Evolutionary conservation across 1,140 invertebrate genomes (phyloP).

Genomic region (Drosophila virilis): DNA sequence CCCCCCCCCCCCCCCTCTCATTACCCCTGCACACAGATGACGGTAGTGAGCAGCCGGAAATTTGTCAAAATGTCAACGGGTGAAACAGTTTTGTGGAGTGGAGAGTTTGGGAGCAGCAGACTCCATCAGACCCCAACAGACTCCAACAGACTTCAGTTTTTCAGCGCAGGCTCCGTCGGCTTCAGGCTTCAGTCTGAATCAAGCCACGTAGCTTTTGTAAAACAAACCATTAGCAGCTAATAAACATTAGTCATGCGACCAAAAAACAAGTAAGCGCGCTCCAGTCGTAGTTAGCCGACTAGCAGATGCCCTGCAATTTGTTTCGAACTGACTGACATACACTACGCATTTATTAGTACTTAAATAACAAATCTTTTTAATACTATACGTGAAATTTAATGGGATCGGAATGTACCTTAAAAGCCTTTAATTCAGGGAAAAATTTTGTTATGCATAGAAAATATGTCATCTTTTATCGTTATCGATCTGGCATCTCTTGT

Average conservation of each 20-base stretch:
- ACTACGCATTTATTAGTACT: too few species aligned
- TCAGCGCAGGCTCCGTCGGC: conserved; percentile 12
- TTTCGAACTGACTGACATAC: too few species aligned
- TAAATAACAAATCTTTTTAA: too few species aligned
- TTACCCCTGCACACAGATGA: conserved; percentile 11
- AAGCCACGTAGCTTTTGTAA: conserved; percentile 81
- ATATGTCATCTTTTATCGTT: too few species aligned
- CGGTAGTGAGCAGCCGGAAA: conserved; percentile 73
- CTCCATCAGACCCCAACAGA: conserved; percentile 2
- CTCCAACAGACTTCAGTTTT: conserved; percentile 11
- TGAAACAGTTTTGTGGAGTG: conserved; percentile 75
- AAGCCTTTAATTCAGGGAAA: too few species aligned
- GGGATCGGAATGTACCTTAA: too few species aligned
- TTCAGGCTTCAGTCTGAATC: conserved; percentile 27
- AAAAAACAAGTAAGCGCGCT: conserved; percentile 43
- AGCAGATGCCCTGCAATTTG: conserved; percentile 1
- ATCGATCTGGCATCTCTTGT: too few species aligned
- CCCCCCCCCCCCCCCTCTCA: background rate
- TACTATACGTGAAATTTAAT: too few species aligned
- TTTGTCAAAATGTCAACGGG: conserved; percentile 84
- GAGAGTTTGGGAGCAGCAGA: conserved; percentile 28
- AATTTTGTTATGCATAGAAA: too few species aligned
- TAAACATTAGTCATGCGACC: conserved; percentile 83
- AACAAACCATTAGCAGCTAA: conserved; percentile 84
- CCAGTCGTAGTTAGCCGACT: background rate